Evolutionary conservation across 2,888 invertebrate genomes (phyloP).

Genomic region (Parnassius smintheus): DNA sequence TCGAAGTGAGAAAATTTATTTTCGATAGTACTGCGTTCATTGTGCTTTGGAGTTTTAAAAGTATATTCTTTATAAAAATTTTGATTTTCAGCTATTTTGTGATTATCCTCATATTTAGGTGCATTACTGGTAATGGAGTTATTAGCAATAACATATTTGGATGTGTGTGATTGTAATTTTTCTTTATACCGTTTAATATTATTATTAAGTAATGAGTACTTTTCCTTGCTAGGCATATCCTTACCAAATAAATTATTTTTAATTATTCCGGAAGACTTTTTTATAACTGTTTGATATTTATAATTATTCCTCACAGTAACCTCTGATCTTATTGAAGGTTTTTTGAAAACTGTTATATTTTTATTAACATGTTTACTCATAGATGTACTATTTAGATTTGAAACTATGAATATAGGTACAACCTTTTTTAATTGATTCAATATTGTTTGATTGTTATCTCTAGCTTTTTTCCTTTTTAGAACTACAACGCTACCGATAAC

Average conservation of each 20-base stretch:
- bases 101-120: no score
- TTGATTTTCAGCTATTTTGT: no score
- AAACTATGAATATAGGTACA: conserved; percentile 2
- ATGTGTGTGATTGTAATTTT: background rate
- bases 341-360: background rate
- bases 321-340: background rate
- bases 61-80: no score
- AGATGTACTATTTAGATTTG: background rate
- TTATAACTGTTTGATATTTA: background rate
- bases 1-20: no score
- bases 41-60: no score
- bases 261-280: background rate
- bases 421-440: background rate
- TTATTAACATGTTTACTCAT: background rate
- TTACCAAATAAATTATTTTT: background rate
- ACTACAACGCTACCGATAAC: conserved; percentile 9
- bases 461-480: conserved; percentile 3
- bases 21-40: no score
- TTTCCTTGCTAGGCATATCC: background rate
- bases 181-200: background rate
- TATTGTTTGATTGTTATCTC: conserved; percentile 15
- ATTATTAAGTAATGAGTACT: background rate
- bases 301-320: background rate
- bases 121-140: no score
- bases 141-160: no score